A percentile compares a stretch with the other conserved stretches of the same genome.
phyloP scores from a whole-genome alignment of 2,888 invertebrate genomes.

The Desoria tigrina region DNA sequence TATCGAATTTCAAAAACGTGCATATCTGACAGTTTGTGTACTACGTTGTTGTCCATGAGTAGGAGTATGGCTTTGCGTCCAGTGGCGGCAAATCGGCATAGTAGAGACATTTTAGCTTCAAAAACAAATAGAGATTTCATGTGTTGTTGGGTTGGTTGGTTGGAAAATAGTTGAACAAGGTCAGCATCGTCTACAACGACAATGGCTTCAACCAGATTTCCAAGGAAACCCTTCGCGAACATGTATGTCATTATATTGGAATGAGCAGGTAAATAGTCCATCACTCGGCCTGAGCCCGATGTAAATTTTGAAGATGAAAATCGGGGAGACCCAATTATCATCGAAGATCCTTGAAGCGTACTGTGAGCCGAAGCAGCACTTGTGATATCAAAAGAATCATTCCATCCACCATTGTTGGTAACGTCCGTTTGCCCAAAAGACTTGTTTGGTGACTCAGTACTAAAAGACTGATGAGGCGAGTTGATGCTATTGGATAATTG shows the following conservation, averaged over 20 bases:
- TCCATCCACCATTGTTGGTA: no score
- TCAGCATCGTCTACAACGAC: constrained; percentile 43
- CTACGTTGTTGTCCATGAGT: constrained; percentile 45
- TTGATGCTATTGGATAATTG: no score
- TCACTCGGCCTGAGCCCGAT: not conserved
- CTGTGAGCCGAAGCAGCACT: not conserved
- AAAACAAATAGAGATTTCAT: constrained; percentile 49
- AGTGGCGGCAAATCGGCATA: constrained; percentile 45
- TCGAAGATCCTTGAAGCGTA: not conserved
- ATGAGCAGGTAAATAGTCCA: not conserved
- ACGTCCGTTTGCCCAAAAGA: no score
- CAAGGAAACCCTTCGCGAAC: constrained; percentile 47
- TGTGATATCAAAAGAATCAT: no score
- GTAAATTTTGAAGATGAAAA: not conserved
- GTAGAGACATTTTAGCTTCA: constrained; percentile 49
- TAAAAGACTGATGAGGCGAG: no score
- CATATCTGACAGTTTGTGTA: constrained; percentile 49
- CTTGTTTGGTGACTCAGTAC: no score
- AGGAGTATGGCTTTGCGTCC: constrained; percentile 40
- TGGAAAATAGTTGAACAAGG: constrained; percentile 44
- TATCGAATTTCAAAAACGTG: constrained; percentile 46
- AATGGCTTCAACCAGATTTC: constrained; percentile 44
- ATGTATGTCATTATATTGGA: constrained; percentile 32
- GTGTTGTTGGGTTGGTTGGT: constrained; percentile 24
- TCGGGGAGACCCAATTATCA: not conserved